Evolutionary conservation across 2,888 invertebrate species (phyloP), one percentile per base, ranked within the genome.

Genomic region (Agrilus cyanescens): DNA sequence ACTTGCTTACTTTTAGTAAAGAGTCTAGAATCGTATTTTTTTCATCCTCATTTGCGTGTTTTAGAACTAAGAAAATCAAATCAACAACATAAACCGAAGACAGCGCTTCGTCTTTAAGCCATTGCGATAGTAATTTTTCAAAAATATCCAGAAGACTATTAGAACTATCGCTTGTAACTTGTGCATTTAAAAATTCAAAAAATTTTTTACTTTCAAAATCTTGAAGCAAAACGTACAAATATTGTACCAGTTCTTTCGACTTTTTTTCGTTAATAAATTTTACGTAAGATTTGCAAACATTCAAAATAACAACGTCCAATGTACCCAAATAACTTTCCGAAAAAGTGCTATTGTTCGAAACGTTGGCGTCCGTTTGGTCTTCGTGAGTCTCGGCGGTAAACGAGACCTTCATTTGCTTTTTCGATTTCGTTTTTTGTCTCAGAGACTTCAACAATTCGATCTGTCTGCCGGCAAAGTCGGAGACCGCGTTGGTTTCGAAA

Each of bases 41-140:
- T 39, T 78, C 74, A 0, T 63, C 61, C 30, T 71, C 67, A 15
- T 63, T 59, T 50, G 82, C 58, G 49, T 76, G 72, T 29, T 67
- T 66, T 45, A 80, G 57, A 38, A 81, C 56, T 44, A 75, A 66
- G 59, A 85, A 83, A 37, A 78, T 65, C 10, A 85, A 64, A 53
- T 80, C 76, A 2, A 82, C 66, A 2, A 80, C 64, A 29, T 71
- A 58, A 48, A 72, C 71, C 32, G 72, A 70, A 14, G 73, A 65
- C 51, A 74, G 71, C 1, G 67, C 59, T 38, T 72, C 70, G 0
- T 67, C 65, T 1, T 63, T 51, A 39, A 81, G 61, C 76, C 80
- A 78, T 1, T 49, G 52, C 10, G 45, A 14, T 18, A 63, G 51
- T 16, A 60, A 45, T 38, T 57, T 51, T 30, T 51, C 43, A 38